Base-by-base conservation (phyloP, 2,888 invertebrate genomes). In the Shargacucullia verbasci region DNA sequence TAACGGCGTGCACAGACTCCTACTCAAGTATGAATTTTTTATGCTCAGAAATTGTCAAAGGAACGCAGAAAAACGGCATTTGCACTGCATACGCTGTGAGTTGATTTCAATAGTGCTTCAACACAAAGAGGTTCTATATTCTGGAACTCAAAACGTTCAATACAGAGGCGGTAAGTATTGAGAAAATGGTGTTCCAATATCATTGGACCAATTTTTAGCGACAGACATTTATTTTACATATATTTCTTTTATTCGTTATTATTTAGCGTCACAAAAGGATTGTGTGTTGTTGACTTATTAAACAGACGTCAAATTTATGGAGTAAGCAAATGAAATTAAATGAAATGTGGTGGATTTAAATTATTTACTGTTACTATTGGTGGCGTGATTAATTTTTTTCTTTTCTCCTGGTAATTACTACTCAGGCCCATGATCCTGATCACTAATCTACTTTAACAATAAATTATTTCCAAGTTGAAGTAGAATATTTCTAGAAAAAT, bases 171-270 rank as follows among this genome's bases (percentile, higher is more conserved):
- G 56, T 68, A 75, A 70, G 68, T 53, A 69, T 60, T 46, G 58
- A 38, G 49, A 58, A 73, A 76, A 74, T 78, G 79, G 78, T 79
- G 79, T 73, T 76, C 73, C 66, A 79, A 76, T 79, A 78, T 78
- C 71, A 79, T 79, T 79, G 75, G 62, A 79, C 78, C 73, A 79
- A 79, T 79, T 79, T 70, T 77, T 61, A 56, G 54, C 46, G 56
- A 56, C 63, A 29, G 60, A 59, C 41, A 59, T 46, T 46, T 46
- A 40, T 49, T 52, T 59, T 47, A 38, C 29, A 41, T 66, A 55
- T 53, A 50, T 53, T 44, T 39, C 13, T 59, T 53, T 62, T 49
- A 55, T 70, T 57, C 37, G 44, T 45, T 40, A 40, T 59, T 45
- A 60, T 59, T 52, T 41, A 43, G 38, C 37, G 48, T 34, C 44